Evolutionary conservation across 2,113 vertebrate species (phyloP), one percentile per base, ranked within the genome.

Genomic region (Plectropomus leopardus): DNA sequence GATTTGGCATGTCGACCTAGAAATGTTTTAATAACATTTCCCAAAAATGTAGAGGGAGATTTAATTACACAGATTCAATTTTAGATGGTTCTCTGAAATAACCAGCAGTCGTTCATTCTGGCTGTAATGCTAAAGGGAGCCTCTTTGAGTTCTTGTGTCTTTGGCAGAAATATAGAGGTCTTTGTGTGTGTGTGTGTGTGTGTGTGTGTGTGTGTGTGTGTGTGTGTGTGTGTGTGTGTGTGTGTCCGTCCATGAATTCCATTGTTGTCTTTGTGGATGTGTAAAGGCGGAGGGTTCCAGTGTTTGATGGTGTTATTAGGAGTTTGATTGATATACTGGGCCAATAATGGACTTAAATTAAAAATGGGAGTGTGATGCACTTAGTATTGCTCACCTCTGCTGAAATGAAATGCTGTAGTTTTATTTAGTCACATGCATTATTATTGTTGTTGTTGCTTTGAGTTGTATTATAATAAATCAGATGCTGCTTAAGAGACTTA

Each of bases 281-380:
- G 72, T 60, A 17, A 53, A 57, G 36, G 66, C n/a, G 67, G n/a
- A 60, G 34, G 45, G 36, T 40, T 47, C 53, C 67, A 50, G 64
- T 75, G 59, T 77, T 83, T 89, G 67, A 84, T 80, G 64, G 82
- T 48, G 73, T 78, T 84, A 78, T 72, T 84, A 80, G 50, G 26
- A 73, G 48, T 70, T 67, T 3, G 4, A 26, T 67, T 86, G 80
- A 90, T 78, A 68, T 64, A 84, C 44, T 51, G 19, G 14, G n/a
- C 59, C 36, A 73, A 58, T 87, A 83, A 87, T 74, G 50, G 42
- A n/a, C 80, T 78, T 80, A 26, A 76, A 76, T 88, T 85, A 78
- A 86, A 85, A 72, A 26, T 40, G 69, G 45, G 60, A 50, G 32
- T 55, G 48, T 19, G 26, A 48, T 40, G 70, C 24, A 40, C 24